Base-by-base conservation (phyloP, 2,888 invertebrate genomes). In the Plagodis pulveraria region DNA sequence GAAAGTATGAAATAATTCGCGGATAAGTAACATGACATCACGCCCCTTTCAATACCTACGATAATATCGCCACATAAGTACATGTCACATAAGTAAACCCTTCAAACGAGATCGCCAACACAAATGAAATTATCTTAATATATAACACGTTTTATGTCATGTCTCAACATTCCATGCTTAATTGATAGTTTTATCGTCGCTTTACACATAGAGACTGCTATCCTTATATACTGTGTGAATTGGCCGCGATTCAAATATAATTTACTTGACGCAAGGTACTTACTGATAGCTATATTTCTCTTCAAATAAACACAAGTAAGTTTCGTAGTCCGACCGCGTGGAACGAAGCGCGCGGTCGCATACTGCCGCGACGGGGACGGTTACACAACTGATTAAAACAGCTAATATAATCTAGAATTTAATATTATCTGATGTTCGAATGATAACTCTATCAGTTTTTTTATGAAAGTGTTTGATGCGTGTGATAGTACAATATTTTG, bases 371-470 rank as follows among this genome's bases (percentile, higher is more conserved):
- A 36, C 56, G 44, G 60, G 41, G 52, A 36, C 56, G 44, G 22
- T 65, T 52, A 35, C 51, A 58, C 57, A 58, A 63, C 66, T 59
- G 50, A 65, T 54, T 44, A 58, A 66, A 64, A 56, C 67, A 62
- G 62, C 45, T 65, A 66, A 73, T 70, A 66, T 73, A 75, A 40
- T 73, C 71, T 44, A 58, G 72, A 56, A 50, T 69, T 74, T 71
- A 64, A 62, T 68, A 68, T 80, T 84, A 84, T 79, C 81, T 70
- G 82, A 85, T 86, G 74, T 74, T 66, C 62, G 67, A 70, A 73
- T 71, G 77, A 81, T 81, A 81, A 60, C 66, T 72, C 75, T 80
- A 83, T 84, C 81, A 78, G 73, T 73, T 70, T 72, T 73, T 69
- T 59, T 56, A 73, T 74, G 67, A 40, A 40, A 40, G 69, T 66